Percentiles rank a stretch among this genome's conserved stretches.
Conservation (phyloP, 2,888 invertebrate genomes). For the Rhagonycha fulva region DNA sequence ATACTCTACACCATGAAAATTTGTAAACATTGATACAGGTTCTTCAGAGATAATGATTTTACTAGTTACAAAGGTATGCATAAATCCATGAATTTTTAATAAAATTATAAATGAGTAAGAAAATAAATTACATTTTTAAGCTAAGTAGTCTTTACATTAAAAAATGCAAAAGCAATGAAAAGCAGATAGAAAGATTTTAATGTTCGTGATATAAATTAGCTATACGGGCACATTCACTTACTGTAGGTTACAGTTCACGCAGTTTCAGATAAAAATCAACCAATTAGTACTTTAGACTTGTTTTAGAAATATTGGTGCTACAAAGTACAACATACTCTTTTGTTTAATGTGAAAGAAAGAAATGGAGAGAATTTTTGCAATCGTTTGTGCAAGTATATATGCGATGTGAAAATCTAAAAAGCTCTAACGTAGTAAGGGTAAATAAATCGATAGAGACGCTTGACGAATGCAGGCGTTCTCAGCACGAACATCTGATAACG, state of each 20-base stretch:
- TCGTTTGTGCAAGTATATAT: not conserved
- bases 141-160: not conserved
- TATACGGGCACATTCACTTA: constrained; percentile 43
- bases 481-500: constrained; percentile 50
- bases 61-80: not conserved
- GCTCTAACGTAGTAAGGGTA: constrained; percentile 39
- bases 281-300: constrained; percentile 53
- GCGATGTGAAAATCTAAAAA: constrained; percentile 16
- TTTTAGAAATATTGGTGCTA: constrained; percentile 28
- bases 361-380: not conserved
- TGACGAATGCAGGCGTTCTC: constrained; percentile 44
- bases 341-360: not conserved
- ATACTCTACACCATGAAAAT: not conserved
- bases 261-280: constrained; percentile 51
- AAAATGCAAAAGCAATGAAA: constrained; percentile 40
- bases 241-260: constrained; percentile 51
- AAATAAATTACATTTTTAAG: not conserved
- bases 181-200: constrained; percentile 42
- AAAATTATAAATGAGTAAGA: not conserved
- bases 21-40: not conserved
- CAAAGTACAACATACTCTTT: not conserved
- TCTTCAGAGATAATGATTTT: not conserved
- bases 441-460: constrained; percentile 44
- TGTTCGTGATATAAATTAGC: constrained; percentile 46
- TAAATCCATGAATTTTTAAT: not conserved